phyloP scores from a whole-genome alignment of 2,797 vertebrate genomes.

The Hippoglossus hippoglossus region DNA sequence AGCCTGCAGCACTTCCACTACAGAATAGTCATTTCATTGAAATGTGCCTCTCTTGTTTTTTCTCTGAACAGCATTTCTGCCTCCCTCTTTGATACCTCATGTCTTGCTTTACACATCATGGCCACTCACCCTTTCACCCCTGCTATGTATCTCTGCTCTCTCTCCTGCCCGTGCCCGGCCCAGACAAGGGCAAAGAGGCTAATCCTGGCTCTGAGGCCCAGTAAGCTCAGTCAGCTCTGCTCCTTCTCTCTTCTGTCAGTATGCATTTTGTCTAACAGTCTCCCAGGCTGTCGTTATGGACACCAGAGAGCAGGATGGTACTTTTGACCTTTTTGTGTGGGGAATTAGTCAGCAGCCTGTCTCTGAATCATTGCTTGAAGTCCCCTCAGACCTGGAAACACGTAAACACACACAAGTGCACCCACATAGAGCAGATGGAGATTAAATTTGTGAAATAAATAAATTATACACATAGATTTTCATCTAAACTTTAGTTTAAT shows the following conservation, averaged over 20 bases:
- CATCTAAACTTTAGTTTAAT: slow-evolving; percentile 22
- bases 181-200: slow-evolving; percentile 73
- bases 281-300: slow-evolving; percentile 60
- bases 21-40: not conserved
- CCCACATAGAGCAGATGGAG: slow-evolving; percentile 6
- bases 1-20: slow-evolving; percentile 25
- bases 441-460: not conserved
- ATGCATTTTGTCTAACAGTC: slow-evolving; percentile 60
- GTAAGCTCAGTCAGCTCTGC: slow-evolving; percentile 64
- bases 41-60: slow-evolving; percentile 33
- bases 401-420: slow-evolving; percentile 3
- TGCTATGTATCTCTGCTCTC: slow-evolving; percentile 41
- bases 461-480: not conserved
- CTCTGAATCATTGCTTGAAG: slow-evolving; percentile 44
- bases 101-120: slow-evolving; percentile 48
- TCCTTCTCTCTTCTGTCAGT: slow-evolving; percentile 63
- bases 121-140: slow-evolving; percentile 51
- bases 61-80: slow-evolving; percentile 23
- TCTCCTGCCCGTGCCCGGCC: slow-evolving; percentile 46
- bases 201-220: slow-evolving; percentile 75
- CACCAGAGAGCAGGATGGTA: slow-evolving; percentile 53
- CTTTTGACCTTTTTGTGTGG: slow-evolving; percentile 64
- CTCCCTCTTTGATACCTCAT: slow-evolving; percentile 26
- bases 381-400: slow-evolving; percentile 29
- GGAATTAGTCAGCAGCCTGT: slow-evolving; percentile 59